Evolutionary conservation across 1,140 invertebrate species (phyloP), one percentile per base, ranked within the genome.

Genomic region (Phortica variegata): DNA sequence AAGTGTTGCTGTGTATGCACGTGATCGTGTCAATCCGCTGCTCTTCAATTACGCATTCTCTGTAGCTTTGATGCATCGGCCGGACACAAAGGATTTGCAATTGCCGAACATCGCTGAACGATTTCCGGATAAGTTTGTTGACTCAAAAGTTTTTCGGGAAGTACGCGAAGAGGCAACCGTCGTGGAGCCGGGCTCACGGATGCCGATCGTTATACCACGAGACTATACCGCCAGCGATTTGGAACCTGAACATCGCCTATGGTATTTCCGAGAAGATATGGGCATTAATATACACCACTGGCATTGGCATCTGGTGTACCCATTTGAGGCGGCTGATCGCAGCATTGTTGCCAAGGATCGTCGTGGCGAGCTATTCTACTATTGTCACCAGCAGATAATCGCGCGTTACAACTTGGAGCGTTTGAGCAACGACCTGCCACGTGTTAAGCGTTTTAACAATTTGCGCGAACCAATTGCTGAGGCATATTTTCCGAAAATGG

Each of bases 291-390:
- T 87, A 2, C 85, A 87, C 70, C 88, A 93, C 61, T 93, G 90
- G 90, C 89, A 93, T 75, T 88, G 84, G 88, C 88, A 91, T 75
- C 77, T 90, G 44, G 85, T 90, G 3, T 90, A 90, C 61, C 88
- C 88, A 2, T 85, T 85, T 60, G 82, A 85, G 47, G 81, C 82
- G 2, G 69, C 79, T 10, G 73, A 78, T 38, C 77, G 75, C n/a
- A 60, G 70, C 31, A 80, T 87, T 38, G 85, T 87, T 1, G 73
- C 79, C 58, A 87, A 87, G 71, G 85, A 89, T 74, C 73, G 87
- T 19, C 78, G 87, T 16, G 87, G 87, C 2, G 87, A 89, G 65
- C 77, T 89, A 0, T 89, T 89, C 78, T 89, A 86, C 55, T 88
- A 88, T 60, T 88, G 88, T 86, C 87, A 89, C 71, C 82, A 88